These are phyloP conservation scores for Trochalopteron elliotii DNA, from an alignment of 2,113 vertebrate genomes.

Conservation along the genomic window DNA sequence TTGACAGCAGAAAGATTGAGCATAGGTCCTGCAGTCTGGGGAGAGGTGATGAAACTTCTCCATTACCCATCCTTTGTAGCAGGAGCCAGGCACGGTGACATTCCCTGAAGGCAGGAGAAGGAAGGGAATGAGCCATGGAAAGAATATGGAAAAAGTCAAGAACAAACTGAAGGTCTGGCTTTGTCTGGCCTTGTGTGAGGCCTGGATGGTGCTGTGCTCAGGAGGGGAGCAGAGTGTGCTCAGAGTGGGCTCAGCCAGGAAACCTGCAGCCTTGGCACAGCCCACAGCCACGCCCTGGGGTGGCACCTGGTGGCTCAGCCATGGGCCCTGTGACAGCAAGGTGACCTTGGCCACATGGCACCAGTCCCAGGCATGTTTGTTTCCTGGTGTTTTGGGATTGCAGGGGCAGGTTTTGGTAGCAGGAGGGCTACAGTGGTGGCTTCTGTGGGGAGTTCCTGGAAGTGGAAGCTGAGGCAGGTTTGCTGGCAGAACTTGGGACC, in stretches of 20 bases:
- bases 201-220: fast-evolving
- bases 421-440: background rate
- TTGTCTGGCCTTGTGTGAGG: background rate
- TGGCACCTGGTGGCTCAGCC: fast-evolving
- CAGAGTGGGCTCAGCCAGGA: background rate
- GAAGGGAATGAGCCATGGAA: background rate
- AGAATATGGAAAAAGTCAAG: conserved; percentile 19
- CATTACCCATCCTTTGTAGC: conserved; percentile 9
- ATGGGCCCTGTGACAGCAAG: fast-evolving
- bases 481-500: background rate
- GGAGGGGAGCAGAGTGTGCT: background rate
- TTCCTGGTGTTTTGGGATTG: too few species aligned
- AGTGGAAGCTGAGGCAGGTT: background rate
- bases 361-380: fast-evolving
- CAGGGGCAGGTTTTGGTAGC: background rate
- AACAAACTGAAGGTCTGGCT: background rate
- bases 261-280: background rate
- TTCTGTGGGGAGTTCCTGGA: background rate
- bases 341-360: background rate
- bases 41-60: conserved; percentile 54
- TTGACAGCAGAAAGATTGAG: conserved; percentile 50
- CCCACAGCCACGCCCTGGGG: fast-evolving
- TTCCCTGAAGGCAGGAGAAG: background rate
- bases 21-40: background rate
- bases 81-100: background rate